phyloP scores from a whole-genome alignment of 2,888 invertebrate species.

The Lissocephala sabroskyi region DNA sequence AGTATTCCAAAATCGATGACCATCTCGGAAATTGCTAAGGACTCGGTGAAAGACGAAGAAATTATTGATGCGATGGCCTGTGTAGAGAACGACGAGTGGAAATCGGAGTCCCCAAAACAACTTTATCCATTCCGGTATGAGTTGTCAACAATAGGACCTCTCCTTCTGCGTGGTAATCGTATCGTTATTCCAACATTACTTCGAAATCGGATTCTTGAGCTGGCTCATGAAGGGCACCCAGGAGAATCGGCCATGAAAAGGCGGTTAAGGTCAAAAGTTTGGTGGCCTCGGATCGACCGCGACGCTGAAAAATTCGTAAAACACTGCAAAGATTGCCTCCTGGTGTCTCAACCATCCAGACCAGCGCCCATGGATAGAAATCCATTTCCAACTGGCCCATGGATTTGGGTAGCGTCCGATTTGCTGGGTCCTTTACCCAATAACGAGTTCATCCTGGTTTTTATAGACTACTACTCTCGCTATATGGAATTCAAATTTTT shows the following conservation, averaged over 20 bases:
- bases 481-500: neutral
- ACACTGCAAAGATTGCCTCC: slow-evolving; percentile 3
- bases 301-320: slow-evolving; percentile 6
- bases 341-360: slow-evolving; percentile 3
- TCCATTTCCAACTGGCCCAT: neutral
- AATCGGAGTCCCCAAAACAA: neutral
- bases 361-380: slow-evolving; percentile 5
- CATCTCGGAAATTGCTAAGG: slow-evolving; percentile 16
- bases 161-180: slow-evolving; percentile 8
- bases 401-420: slow-evolving; percentile 1
- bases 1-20: slow-evolving; percentile 13
- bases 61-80: neutral
- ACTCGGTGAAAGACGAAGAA: neutral
- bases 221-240: slow-evolving; percentile 17
- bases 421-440: slow-evolving; percentile 3
- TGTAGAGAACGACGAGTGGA: neutral
- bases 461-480: slow-evolving; percentile 1
- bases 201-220: slow-evolving; percentile 1
- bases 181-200: slow-evolving; percentile 8
- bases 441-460: neutral
- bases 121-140: slow-evolving; percentile 4
- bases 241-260: slow-evolving; percentile 15
- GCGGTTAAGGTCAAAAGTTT: slow-evolving; percentile 1
- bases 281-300: slow-evolving; percentile 6
- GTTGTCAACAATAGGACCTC: slow-evolving; percentile 3